Conservation (phyloP, 2,113 vertebrate species). For the Chaetorhynchus papuensis region DNA sequence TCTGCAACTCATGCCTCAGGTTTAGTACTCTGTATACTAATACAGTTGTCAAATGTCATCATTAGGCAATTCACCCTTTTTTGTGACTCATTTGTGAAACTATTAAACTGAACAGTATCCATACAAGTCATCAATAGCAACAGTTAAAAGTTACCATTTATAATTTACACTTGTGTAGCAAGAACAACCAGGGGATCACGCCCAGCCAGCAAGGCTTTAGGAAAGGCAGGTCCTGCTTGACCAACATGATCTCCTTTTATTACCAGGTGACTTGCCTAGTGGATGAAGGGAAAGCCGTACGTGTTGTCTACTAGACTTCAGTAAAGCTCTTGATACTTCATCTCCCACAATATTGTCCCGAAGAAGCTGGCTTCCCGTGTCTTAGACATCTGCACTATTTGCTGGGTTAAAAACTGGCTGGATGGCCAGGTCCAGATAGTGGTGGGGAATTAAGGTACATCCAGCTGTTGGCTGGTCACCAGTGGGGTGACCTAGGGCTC, state of each 20-base stretch:
- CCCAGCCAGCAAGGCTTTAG: background rate
- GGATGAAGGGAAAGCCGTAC: background rate
- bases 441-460: background rate
- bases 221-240: background rate
- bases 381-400: background rate
- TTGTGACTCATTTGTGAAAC: background rate
- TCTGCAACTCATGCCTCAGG: background rate
- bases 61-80: background rate
- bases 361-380: background rate
- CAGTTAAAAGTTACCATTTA: background rate
- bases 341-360: background rate
- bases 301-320: no score
- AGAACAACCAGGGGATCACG: background rate
- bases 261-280: background rate
- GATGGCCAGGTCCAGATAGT: background rate
- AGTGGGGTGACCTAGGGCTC: accelerated
- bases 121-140: background rate
- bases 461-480: background rate
- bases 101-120: background rate
- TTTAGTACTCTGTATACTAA: background rate
- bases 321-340: background rate
- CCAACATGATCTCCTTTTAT: background rate
- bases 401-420: background rate
- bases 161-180: background rate
- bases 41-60: background rate